Evolutionary conservation across 2,113 vertebrate species (phyloP), one percentile per base, ranked within the genome.

Genomic region (Anser cygnoides): DNA sequence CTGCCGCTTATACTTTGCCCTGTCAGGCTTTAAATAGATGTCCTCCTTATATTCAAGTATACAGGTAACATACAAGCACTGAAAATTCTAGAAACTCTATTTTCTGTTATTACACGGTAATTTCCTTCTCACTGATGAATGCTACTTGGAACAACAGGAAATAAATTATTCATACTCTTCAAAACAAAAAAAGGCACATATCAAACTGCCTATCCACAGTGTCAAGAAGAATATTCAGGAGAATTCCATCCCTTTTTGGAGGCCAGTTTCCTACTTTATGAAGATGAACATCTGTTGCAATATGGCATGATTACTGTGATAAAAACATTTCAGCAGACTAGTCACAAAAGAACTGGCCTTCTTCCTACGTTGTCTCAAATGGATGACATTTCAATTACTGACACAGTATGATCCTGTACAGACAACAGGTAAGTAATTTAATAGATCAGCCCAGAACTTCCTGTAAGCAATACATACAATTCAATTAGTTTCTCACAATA

Each of bases 391-490:
- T 97, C 93, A 95, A 84, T 95, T 95, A 79, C 75, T 75, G 68
- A 70, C 92, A 72, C 74, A 82, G 62, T 75, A 72, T 10, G 71
- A 93, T 59, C 55, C 80, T 75, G 58, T 10, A 81, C 94, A 95
- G 91, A 88, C 90, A 92, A 96, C 83, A 94, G 73, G 92, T 91
- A 89, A 83, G 76, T 75, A 96, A 97, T 95, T 94, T 65, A 95
- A 97, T 92, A 96, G 83, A 90, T 90, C 67, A 41, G 82, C 52
- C 90, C 85, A 92, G 63, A 94, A 87, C 89, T 95, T 97, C 95
- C 92, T 95, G 96, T 92, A 95, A 97, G 92, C 85, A 95, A 96
- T 94, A 84, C 72, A 94, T 46, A 87, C 77, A 94, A 95, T 89
- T 90, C 90, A 95, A 94, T 97, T 95, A 96, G 92, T 78, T 91